Evolutionary conservation across 2,797 vertebrate genomes (phyloP), one percentile per base, ranked within the genome.

Genomic region (Gobio occitaniae): DNA sequence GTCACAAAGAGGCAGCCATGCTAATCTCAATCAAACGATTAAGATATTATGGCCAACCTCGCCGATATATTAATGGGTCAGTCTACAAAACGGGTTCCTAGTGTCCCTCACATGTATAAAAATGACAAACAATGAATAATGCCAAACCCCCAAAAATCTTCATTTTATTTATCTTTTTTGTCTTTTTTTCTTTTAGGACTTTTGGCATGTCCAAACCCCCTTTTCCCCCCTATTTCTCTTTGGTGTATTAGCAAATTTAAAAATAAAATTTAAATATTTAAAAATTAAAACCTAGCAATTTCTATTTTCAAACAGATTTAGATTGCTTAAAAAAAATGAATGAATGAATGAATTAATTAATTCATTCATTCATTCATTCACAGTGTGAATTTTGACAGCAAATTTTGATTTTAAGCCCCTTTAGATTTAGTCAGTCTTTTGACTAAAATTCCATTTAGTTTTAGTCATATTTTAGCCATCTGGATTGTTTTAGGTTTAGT

Each of bases 1-100:
- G 56, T 76, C 84, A 78, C 80, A 47, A 77, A 80, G 78, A 87
- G 63, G 74, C 86, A 87, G 48, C 78, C 87, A 89, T 68, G 87
- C 84, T 89, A 88, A 90, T 89, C 82, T 89, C 84, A 78, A 71
- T 87, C 89, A 89, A 84, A 89, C 80, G 82, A 93, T 93, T 92
- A 87, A 76, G 89, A 92, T 84, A 91, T 70, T 44, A 89, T 63
- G 75, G 86, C 63, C 8, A 83, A 56, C 66, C 86, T 85, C 77
- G 29, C 72, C 52, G 74, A 82, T 88, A 82, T 88, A 83, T 87
- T 56, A 82, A 80, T 78, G 56, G 15, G 38, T 48, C 78, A 1
- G 68, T 68, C 25, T 15, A 48, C 25, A 50, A 68, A 21, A 6
- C 25, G 32, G 59, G 25, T 66, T 48, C 41, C 59, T 17, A 12